phyloP scores from a whole-genome alignment of 2,888 invertebrate genomes.

The Tridacna crocea region DNA sequence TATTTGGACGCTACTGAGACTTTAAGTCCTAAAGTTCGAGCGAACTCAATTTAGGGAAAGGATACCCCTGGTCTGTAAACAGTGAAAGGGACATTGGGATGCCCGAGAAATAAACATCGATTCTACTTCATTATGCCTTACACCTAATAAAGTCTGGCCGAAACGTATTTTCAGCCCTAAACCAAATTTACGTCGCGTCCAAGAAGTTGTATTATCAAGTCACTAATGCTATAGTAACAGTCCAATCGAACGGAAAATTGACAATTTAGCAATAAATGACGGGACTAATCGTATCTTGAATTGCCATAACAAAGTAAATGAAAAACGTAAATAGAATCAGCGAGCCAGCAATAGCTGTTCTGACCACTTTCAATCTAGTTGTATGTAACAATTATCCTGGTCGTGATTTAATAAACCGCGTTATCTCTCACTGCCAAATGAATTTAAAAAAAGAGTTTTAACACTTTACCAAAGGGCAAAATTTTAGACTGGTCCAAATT shows the following conservation, averaged over 20 bases:
- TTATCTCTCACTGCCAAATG: neutral
- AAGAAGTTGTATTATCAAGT: conserved; percentile 20
- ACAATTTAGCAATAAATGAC: conserved; percentile 60
- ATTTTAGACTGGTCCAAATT: too few relatives aligned
- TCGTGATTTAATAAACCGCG: conserved; percentile 12
- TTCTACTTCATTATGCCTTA: conserved; percentile 19
- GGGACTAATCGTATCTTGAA: conserved; percentile 57
- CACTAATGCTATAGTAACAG: conserved; percentile 29
- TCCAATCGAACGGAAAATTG: conserved; percentile 58
- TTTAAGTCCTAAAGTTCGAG: too few relatives aligned
- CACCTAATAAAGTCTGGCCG: conserved; percentile 15
- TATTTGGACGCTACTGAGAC: too few relatives aligned
- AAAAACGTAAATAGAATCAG: conserved; percentile 58
- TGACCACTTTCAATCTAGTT: conserved; percentile 5
- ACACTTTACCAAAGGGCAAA: too few relatives aligned
- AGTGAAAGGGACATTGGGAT: too few relatives aligned
- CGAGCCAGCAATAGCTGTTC: conserved; percentile 3
- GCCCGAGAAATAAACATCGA: neutral
- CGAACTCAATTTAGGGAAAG: too few relatives aligned
- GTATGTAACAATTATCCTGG: conserved; percentile 11
- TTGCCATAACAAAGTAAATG: conserved; percentile 50
- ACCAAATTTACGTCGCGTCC: conserved; percentile 23
- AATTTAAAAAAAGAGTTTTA: too few relatives aligned
- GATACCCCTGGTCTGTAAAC: too few relatives aligned
- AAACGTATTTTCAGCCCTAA: neutral